Conservation (phyloP, 2,113 vertebrate species). For the Puntigrus tetrazona region DNA sequence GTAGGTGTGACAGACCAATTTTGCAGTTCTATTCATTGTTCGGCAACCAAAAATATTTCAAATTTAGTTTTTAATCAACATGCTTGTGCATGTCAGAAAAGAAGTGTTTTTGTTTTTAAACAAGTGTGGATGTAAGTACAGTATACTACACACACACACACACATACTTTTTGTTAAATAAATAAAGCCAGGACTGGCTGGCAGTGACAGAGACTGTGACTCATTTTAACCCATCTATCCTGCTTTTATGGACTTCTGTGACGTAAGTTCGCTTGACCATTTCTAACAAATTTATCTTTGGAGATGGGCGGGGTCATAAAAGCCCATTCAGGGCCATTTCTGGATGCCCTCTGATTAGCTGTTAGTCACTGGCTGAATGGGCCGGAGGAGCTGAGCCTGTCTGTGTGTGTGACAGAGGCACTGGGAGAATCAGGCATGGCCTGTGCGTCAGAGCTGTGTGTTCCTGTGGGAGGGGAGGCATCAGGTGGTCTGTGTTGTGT, state of each 20-base stretch:
- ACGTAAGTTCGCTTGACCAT: not conserved
- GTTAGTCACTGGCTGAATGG: constrained; percentile 14
- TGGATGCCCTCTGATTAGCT: constrained; percentile 5
- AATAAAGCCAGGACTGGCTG: too few species aligned
- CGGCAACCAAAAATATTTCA: not conserved
- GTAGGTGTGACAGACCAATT: not conserved
- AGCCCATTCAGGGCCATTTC: not conserved
- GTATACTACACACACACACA: too few species aligned
- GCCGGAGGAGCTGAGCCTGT: not conserved
- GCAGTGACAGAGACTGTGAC: not conserved
- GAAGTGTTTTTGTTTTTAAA: too few species aligned
- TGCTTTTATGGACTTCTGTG: not conserved
- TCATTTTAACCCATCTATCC: not conserved
- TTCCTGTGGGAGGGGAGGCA: constrained; percentile 2
- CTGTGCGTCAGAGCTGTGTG: constrained; percentile 7
- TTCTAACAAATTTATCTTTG: not conserved
- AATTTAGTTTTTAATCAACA: not conserved
- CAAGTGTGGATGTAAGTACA: too few species aligned
- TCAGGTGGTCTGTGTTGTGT: constrained; percentile 32
- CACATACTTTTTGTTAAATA: too few species aligned
- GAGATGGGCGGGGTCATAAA: not conserved
- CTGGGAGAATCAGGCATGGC: not conserved
- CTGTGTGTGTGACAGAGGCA: not conserved
- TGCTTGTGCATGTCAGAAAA: not conserved
- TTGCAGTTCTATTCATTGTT: not conserved